A percentile compares a stretch with the other conserved stretches of the same genome.
Evolutionary conservation across 2,113 vertebrate genomes (phyloP).

Genomic region (Muntiacus reevesi): DNA sequence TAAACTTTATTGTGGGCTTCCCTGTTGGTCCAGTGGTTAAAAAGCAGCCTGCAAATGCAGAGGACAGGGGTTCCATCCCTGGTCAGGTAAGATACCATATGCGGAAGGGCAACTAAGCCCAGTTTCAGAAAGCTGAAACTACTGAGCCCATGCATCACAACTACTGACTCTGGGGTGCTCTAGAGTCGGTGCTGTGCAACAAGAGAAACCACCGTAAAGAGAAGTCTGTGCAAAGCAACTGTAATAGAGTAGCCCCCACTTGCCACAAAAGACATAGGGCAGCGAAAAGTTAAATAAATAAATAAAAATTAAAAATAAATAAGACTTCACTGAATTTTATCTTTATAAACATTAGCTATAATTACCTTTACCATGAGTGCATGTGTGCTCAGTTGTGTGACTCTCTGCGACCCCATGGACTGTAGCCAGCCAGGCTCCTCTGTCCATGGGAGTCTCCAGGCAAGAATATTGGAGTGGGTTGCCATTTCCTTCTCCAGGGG

Average conservation of each 20-base stretch:
- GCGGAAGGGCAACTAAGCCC: background rate
- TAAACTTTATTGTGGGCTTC: background rate
- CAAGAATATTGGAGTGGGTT: background rate
- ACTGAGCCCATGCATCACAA: background rate
- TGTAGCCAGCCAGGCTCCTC: background rate
- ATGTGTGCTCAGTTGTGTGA: background rate
- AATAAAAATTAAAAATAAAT: background rate
- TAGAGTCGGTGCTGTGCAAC: background rate
- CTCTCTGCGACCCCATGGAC: background rate
- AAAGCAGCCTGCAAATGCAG: background rate
- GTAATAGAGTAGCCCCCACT: background rate
- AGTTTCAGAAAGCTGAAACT: background rate
- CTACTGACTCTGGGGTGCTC: background rate
- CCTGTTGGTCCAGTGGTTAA: background rate
- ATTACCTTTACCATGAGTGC: background rate
- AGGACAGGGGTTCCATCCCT: background rate
- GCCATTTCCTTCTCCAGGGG: background rate
- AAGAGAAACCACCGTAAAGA: background rate
- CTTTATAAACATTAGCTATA: background rate
- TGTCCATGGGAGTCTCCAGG: background rate
- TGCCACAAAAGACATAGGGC: background rate
- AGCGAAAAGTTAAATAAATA: background rate
- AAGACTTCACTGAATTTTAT: background rate
- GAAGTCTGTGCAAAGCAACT: background rate
- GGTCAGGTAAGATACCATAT: background rate